Conservation (phyloP, 2,888 invertebrate species). For the Gastracanthus pulcherrimus region DNA sequence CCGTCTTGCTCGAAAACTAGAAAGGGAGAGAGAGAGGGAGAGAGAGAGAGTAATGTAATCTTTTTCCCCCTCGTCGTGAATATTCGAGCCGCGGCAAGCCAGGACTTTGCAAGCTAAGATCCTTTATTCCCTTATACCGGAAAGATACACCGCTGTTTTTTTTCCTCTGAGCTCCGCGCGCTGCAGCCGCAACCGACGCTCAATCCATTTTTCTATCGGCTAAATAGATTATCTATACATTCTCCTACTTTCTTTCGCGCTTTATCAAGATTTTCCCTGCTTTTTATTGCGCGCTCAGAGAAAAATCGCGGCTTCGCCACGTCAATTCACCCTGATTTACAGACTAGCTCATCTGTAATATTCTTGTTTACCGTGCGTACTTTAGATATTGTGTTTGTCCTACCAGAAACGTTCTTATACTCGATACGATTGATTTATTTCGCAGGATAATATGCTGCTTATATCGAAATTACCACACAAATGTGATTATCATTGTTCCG, state of each 20-base stretch:
- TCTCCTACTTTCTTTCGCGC: not conserved
- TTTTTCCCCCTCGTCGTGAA: not conserved
- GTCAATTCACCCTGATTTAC: not conserved
- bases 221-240: conserved; percentile 3
- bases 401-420: too few relatives aligned
- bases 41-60: too few relatives aligned
- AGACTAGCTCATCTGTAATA: too few relatives aligned
- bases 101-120: not conserved
- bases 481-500: too few relatives aligned
- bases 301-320: not conserved
- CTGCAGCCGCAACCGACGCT: too few relatives aligned
- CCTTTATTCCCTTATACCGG: too few relatives aligned
- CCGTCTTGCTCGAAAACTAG: not conserved
- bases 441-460: too few relatives aligned
- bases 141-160: too few relatives aligned
- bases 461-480: too few relatives aligned
- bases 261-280: not conserved
- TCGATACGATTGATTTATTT: too few relatives aligned
- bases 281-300: not conserved
- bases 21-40: not conserved
- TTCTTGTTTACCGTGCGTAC: too few relatives aligned
- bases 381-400: too few relatives aligned
- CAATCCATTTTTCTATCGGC: not conserved
- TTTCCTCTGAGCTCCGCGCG: not conserved
- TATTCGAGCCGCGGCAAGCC: not conserved